Percentiles rank a stretch among this genome's conserved stretches.
Conservation (phyloP, 2,113 vertebrate genomes). For the Rattus rattus region DNA sequence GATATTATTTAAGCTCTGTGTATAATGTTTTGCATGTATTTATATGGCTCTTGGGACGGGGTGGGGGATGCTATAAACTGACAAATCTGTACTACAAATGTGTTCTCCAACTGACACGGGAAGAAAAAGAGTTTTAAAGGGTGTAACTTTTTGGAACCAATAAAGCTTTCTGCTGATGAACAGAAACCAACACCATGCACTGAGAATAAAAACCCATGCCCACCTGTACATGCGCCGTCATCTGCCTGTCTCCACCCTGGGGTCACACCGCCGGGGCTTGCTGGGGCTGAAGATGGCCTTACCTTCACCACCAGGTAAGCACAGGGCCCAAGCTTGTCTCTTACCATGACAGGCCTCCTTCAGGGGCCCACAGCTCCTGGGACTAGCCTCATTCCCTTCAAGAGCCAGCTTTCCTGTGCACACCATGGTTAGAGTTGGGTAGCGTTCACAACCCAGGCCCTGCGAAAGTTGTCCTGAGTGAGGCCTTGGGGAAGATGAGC, state of each 20-base stretch:
- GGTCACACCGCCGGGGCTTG: background rate
- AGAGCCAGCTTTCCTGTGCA: background rate
- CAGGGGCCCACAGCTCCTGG: fast-evolving
- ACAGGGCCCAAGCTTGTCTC: background rate
- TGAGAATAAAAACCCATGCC: slow-evolving; percentile 86
- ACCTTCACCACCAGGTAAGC: background rate
- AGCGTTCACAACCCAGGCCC: background rate
- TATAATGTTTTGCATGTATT: slow-evolving; percentile 91
- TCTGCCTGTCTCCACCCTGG: slow-evolving; percentile 67
- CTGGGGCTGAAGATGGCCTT: fast-evolving
- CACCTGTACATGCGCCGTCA: slow-evolving; percentile 73
- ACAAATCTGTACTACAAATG: slow-evolving; percentile 76
- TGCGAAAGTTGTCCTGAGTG: background rate
- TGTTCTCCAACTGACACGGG: slow-evolving; percentile 66
- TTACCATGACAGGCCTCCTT: background rate
- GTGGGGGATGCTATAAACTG: slow-evolving; percentile 76
- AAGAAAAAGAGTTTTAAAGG: slow-evolving; percentile 67
- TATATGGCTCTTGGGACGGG: slow-evolving; percentile 85
- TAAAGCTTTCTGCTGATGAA: slow-evolving; percentile 87
- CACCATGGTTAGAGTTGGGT: background rate
- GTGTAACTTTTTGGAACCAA: slow-evolving; percentile 76
- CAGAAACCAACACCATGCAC: slow-evolving; percentile 82
- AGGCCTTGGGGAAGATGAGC: background rate
- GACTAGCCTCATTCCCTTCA: background rate
- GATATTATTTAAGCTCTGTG: slow-evolving; percentile 89